Percentiles rank a stretch among this genome's conserved stretches.
Evolutionary conservation across 2,888 invertebrate genomes (phyloP).

Genomic region (Aquatica leii): DNA sequence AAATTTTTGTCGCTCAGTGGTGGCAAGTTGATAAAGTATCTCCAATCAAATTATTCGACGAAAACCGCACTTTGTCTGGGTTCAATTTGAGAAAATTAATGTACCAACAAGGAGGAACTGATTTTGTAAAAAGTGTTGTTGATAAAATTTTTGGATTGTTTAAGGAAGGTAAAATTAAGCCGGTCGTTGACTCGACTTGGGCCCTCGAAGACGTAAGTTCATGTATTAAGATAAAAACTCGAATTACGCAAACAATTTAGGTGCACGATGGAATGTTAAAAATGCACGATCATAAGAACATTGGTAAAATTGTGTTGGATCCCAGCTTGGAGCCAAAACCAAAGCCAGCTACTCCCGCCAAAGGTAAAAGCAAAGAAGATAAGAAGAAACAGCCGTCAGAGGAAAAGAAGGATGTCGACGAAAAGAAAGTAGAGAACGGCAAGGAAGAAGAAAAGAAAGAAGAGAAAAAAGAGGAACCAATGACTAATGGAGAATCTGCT

Average conservation of each 20-base stretch:
- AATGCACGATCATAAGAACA: constrained; percentile 91
- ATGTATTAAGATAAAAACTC: not conserved
- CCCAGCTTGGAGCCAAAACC: constrained; percentile 82
- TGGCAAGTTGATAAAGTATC: constrained; percentile 93
- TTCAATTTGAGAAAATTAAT: constrained; percentile 85
- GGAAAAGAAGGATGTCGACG: constrained; percentile 66
- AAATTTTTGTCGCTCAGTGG: constrained; percentile 67
- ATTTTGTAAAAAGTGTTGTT: constrained; percentile 75
- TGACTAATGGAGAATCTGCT: constrained; percentile 65
- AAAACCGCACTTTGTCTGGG: constrained; percentile 85
- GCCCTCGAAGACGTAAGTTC: constrained; percentile 83
- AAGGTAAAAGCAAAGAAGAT: constrained; percentile 76
- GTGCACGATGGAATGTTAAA: constrained; percentile 91
- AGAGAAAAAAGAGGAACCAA: constrained; percentile 60
- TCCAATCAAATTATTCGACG: constrained; percentile 87
- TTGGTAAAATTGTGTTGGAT: constrained; percentile 87
- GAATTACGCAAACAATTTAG: constrained; percentile 57
- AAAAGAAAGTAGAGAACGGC: constrained; percentile 64
- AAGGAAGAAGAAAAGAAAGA: constrained; percentile 53
- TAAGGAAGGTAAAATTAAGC: constrained; percentile 81
- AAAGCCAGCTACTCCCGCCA: constrained; percentile 80
- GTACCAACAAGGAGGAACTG: constrained; percentile 78
- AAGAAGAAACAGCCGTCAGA: constrained; percentile 77
- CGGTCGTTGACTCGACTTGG: constrained; percentile 85
- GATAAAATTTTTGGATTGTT: constrained; percentile 78